Evolutionary conservation across 1,140 invertebrate genomes (phyloP).

Genomic region (Ridgeia piscesae): DNA sequence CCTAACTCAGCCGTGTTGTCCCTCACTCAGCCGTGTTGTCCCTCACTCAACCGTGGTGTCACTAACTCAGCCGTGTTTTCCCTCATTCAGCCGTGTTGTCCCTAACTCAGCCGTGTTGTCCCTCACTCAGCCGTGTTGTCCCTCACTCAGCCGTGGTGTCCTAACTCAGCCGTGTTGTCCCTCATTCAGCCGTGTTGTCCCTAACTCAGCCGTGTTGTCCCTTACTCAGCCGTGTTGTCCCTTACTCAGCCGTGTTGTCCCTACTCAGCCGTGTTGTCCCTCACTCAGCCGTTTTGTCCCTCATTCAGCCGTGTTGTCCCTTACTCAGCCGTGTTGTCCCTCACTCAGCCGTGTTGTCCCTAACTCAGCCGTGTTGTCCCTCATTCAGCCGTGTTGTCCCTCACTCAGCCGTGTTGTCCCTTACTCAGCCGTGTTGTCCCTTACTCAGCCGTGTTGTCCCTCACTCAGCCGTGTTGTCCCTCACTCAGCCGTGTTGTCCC

Average conservation of each 20-base stretch:
- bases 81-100: too few relatives aligned
- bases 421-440: not conserved
- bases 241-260: not conserved
- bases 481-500: conserved; percentile 6
- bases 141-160: too few relatives aligned
- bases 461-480: too few relatives aligned
- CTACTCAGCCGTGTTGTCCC: too few relatives aligned
- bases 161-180: not conserved
- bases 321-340: not conserved
- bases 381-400: not conserved
- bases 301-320: not conserved
- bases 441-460: too few relatives aligned
- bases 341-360: not conserved
- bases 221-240: not conserved
- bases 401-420: conserved; percentile 5
- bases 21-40: too few relatives aligned
- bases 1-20: too few relatives aligned
- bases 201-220: too few relatives aligned
- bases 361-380: not conserved
- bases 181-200: not conserved
- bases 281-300: not conserved
- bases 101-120: too few relatives aligned
- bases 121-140: too few relatives aligned
- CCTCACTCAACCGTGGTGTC: too few relatives aligned
- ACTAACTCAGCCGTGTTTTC: too few relatives aligned